Evolutionary conservation across 2,797 vertebrate species (phyloP), one percentile per base, ranked within the genome.

Genomic region (Thunnus albacares): DNA sequence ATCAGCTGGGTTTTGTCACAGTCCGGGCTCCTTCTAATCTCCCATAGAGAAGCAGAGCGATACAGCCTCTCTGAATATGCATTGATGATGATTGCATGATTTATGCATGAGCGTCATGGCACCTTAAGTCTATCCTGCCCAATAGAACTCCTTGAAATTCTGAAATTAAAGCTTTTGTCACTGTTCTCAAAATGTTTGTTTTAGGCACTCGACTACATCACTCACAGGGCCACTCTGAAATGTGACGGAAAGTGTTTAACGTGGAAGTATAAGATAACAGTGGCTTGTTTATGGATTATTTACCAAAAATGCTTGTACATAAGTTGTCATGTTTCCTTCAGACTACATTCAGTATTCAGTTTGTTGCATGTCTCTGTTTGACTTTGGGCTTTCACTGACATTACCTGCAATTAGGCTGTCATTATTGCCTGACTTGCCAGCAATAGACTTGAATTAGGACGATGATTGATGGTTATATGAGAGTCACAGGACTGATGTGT

Each of bases 71-170:
- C 82, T 94, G 93, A 95, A 95, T 95, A 93, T 92, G 93, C 88
- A 90, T 92, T 94, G 93, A 94, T 89, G 88, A 90, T 96, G 94
- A 96, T 95, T 96, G 93, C 95, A 95, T 96, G 94, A 94, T 94
- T 96, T 95, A 96, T 96, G 94, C 92, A 95, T 95, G 93, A 96
- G 91, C 82, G 71, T 88, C 85, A 86, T 82, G 82, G 76, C 82
- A 91, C 90, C 87, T 88, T 79, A 86, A 91, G 86, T 93, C 79
- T 66, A 83, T 89, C 76, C 71, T 70, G 47, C 79, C 74, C 70
- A 84, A 71, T 47, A 83, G 80, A 92, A 88, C 83, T 81, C 72
- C 87, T 94, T 79, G 68, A 86, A 81, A 88, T 81, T 71, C 62
- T 60, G 81, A 91, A 94, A 94, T 87, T 77, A 89, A 69, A 35